These are phyloP conservation scores for Nomada ferruginata DNA, from an alignment of 2,888 invertebrate genomes.

Conservation along the genomic window DNA sequence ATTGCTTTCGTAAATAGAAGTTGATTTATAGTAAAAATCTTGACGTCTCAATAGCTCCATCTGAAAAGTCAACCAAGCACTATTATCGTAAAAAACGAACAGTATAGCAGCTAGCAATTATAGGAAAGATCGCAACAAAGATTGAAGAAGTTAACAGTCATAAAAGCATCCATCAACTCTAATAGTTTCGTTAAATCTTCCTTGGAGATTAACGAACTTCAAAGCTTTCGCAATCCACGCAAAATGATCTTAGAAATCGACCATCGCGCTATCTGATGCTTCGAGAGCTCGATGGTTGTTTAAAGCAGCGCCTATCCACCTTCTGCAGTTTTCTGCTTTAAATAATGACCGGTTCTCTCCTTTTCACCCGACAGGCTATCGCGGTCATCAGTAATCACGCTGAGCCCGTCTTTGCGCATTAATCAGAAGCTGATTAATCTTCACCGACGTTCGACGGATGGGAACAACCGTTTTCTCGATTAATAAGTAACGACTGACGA, in stretches of 20 bases:
- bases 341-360: slow-evolving; percentile 39
- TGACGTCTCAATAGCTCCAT: no score
- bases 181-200: slow-evolving; percentile 28
- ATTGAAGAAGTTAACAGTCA: background rate
- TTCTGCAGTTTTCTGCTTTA: slow-evolving; percentile 41
- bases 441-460: slow-evolving; percentile 38
- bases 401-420: slow-evolving; percentile 53
- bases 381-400: slow-evolving; percentile 50
- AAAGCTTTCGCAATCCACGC: slow-evolving; percentile 11
- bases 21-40: no score
- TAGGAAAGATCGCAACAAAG: background rate
- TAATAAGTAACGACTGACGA: slow-evolving; percentile 47
- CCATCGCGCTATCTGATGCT: background rate
- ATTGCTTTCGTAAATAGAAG: no score
- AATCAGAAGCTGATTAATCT: slow-evolving; percentile 64
- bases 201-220: background rate
- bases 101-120: background rate
- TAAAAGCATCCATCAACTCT: slow-evolving; percentile 4
- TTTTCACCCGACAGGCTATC: slow-evolving; percentile 48
- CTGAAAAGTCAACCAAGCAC: background rate
- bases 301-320: slow-evolving; percentile 6
- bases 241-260: slow-evolving; percentile 14
- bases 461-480: slow-evolving; percentile 54
- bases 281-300: background rate
- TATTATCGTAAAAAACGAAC: background rate